Percentiles rank a stretch among this genome's conserved stretches.
Evolutionary conservation across 2,797 vertebrate genomes (phyloP).

Genomic region (Agapornis canus): DNA sequence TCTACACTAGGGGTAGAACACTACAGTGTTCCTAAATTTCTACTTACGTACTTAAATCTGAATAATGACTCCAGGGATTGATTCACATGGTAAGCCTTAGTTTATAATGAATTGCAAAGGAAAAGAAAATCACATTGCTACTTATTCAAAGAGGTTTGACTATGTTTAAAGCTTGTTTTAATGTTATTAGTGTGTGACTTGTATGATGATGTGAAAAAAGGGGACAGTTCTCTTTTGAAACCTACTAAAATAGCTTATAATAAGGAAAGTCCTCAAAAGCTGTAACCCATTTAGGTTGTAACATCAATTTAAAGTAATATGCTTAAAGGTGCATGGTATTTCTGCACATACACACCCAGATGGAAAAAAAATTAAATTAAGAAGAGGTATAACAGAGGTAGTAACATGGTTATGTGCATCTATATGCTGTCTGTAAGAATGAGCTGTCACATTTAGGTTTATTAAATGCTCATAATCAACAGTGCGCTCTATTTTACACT

Average conservation of each 20-base stretch:
- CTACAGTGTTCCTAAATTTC: not conserved
- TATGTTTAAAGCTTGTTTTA: not conserved
- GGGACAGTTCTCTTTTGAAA: not conserved
- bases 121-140: not conserved
- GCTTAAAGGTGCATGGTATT: not conserved
- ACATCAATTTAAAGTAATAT: not conserved
- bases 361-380: slow-evolving; percentile 44
- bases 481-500: not conserved
- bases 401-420: slow-evolving; percentile 30
- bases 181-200: not conserved
- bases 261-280: not conserved
- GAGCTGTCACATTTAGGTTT: slow-evolving; percentile 34
- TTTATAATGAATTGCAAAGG: not conserved
- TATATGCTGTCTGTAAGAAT: not conserved
- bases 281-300: not conserved
- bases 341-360: slow-evolving; percentile 16
- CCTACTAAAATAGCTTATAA: not conserved
- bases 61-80: not conserved
- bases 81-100: not conserved
- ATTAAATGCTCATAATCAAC: slow-evolving; percentile 7
- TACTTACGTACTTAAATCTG: not conserved
- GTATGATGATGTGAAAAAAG: not conserved
- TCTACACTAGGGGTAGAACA: not conserved
- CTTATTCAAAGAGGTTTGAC: not conserved
- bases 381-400: not conserved